Percentiles rank a stretch among this genome's conserved stretches.
These are phyloP conservation scores for Rhynchomys soricoides DNA, from an alignment of 2,113 vertebrate genomes.

Conservation along the genomic window DNA sequence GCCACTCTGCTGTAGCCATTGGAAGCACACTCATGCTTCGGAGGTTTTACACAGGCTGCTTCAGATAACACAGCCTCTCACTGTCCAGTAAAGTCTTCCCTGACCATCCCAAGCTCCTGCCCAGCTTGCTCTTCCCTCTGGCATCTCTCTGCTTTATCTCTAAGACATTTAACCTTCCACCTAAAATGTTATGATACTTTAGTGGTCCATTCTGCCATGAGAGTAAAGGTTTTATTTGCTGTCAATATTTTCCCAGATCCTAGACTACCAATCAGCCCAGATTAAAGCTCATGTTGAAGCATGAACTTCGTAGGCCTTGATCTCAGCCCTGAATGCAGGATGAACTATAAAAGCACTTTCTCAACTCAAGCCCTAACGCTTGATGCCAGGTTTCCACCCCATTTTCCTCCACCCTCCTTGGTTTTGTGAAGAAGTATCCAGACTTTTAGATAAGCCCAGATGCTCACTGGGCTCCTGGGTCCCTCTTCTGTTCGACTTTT, in stretches of 20 bases:
- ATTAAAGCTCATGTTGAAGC: not conserved
- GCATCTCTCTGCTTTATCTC: not conserved
- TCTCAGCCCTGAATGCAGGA: not conserved
- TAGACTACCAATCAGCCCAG: not conserved
- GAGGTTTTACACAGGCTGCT: not conserved
- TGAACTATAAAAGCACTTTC: not conserved
- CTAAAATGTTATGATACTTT: not conserved
- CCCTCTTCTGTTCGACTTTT: not conserved
- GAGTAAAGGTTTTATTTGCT: not conserved
- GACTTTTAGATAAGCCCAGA: not conserved
- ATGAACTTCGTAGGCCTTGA: not conserved
- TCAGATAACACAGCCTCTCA: not conserved
- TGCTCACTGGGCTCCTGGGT: not conserved
- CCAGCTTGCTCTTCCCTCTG: not conserved
- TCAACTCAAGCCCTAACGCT: not conserved
- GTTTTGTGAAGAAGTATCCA: not conserved
- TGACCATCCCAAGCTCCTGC: not conserved
- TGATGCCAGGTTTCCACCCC: not conserved
- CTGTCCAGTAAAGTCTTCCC: not conserved
- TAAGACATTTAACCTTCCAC: not conserved
- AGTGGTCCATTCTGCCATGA: not conserved
- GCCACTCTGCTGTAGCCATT: not conserved
- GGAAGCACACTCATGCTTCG: not conserved
- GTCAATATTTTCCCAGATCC: not conserved
- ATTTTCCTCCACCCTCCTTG: not conserved